Conservation (phyloP, 2,113 vertebrate species). For the Opisthocomus hoazin region DNA sequence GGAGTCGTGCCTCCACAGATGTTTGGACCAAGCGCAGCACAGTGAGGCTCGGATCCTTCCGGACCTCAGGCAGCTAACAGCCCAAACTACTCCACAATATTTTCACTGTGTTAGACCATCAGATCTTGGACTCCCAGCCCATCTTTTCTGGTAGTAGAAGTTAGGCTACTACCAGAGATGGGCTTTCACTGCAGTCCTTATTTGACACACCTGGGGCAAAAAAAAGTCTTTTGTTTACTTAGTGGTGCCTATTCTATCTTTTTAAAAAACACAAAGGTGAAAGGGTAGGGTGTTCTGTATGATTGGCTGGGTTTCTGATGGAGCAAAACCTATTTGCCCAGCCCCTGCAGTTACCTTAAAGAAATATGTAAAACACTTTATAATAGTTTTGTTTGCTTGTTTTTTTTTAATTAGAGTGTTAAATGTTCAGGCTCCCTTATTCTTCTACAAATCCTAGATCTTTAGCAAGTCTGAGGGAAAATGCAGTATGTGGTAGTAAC, state of each 20-base stretch:
- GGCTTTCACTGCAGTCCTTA: neutral
- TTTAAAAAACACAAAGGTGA: neutral
- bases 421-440: neutral
- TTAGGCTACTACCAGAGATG: neutral
- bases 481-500: neutral
- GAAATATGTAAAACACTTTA: neutral
- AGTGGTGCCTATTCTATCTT: neutral
- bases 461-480: neutral
- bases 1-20: neutral
- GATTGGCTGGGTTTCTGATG: neutral
- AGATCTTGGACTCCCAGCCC: neutral
- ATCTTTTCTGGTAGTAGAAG: neutral
- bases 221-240: neutral
- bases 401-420: neutral
- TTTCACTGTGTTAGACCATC: neutral
- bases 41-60: neutral
- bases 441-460: neutral
- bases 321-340: neutral
- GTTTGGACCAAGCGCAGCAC: neutral
- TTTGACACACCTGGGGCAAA: neutral
- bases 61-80: neutral
- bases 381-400: neutral
- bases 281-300: neutral
- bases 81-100: neutral
- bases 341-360: neutral